Evolutionary conservation across 2,888 invertebrate species (phyloP), one percentile per base, ranked within the genome.

Genomic region (Poecilobothrus nobilitatus): DNA sequence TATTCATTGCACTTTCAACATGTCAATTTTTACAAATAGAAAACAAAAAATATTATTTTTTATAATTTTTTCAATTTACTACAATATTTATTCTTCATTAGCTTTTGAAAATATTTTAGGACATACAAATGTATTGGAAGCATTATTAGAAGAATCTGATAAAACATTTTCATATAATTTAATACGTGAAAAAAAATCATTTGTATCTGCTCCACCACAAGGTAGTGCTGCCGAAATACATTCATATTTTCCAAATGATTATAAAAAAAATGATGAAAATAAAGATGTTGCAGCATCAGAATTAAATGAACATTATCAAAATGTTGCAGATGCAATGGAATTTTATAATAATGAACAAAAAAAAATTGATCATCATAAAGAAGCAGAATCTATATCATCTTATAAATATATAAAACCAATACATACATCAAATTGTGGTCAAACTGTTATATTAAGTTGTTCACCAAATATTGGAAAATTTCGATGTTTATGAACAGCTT

Each of bases 121-220:
- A 18, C 53, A 53, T 53, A 53, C 53, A 53, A 53, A 53, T 53
- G 53, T 53, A 18, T 53, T 53, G 15, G 53, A 53, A 53, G 53
- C 53, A 1, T 18, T 53, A 18, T 53, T 53, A 53, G 53, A 53
- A 53, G 53, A 53, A 53, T 53, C 53, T 53, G 53, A 53, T 18
- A 53, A 18, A 53, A n/a, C 53, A 18, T 53, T 18, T 18, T 53
- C 53, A 53, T 53, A 53, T 53, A 53, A 53, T 53, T 53, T 53
- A 53, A n/a, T 53, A 53, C 15, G 53, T 18, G 53, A 53, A n/a
- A 53, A 53, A 53, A 53, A 53, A 53, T 53, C 53, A 53, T 53
- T 53, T 53, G 53, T 53, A 18, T 1, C 53, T 15, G 53, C 53
- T 15, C 53, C 53, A 53, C 53, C 53, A 53, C 18, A 9, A 18